Evolutionary conservation across 2,888 invertebrate species (phyloP).

Genomic region (Pandemis heparana): DNA sequence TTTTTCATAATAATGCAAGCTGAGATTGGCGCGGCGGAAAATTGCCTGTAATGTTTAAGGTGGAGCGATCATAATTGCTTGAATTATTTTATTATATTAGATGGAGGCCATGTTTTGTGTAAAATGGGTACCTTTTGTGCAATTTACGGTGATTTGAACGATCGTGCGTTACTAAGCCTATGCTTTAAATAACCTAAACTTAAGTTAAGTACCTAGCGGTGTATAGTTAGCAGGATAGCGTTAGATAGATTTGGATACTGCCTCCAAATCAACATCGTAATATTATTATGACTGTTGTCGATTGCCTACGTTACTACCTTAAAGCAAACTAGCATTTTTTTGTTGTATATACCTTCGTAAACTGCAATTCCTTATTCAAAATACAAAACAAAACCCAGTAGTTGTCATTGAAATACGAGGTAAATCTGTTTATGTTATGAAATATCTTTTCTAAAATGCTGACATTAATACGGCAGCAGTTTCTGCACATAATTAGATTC

Average conservation of each 20-base stretch:
- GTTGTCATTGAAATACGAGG: too few relatives aligned
- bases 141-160: conserved; percentile 46
- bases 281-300: too few relatives aligned
- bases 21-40: conserved; percentile 41
- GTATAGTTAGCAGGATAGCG: not conserved
- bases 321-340: too few relatives aligned
- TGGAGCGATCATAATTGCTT: conserved; percentile 46
- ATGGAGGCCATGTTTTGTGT: conserved; percentile 38
- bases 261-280: not conserved
- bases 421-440: too few relatives aligned
- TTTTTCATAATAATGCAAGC: conserved; percentile 44
- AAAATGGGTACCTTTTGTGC: conserved; percentile 46
- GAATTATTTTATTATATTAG: conserved; percentile 47
- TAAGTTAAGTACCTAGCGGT: not conserved
- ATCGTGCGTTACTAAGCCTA: conserved; percentile 35
- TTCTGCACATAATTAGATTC: too few relatives aligned
- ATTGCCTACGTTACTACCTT: too few relatives aligned
- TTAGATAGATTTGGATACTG: not conserved
- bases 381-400: too few relatives aligned
- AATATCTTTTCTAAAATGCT: too few relatives aligned
- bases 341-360: too few relatives aligned
- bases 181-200: not conserved
- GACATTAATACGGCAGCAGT: too few relatives aligned
- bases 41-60: conserved; percentile 45
- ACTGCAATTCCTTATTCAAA: too few relatives aligned